Conservation (phyloP, 2,113 vertebrate genomes). For the Limanda limanda region DNA sequence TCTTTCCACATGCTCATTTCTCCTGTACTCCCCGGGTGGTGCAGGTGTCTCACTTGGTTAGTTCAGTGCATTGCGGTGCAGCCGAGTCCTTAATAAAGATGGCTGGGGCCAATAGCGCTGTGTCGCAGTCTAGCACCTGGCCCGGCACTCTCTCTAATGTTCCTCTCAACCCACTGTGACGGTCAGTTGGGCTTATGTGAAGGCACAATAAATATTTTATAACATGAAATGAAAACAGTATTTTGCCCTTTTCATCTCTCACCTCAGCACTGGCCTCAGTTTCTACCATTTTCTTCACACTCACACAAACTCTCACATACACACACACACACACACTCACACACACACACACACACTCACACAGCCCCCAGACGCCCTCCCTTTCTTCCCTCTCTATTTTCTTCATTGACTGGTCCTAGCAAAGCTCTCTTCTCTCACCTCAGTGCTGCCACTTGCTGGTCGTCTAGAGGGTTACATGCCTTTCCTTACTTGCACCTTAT, state of each 20-base stretch:
- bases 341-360: neutral
- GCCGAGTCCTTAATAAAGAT: conserved; percentile 68
- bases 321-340: too few relatives aligned
- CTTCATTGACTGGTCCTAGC: conserved; percentile 52
- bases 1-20: conserved; percentile 53
- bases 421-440: conserved; percentile 65
- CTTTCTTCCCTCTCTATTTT: conserved; percentile 7
- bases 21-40: conserved; percentile 28
- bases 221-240: conserved; percentile 79
- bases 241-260: conserved; percentile 78
- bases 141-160: conserved; percentile 61
- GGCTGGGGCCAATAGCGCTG: conserved; percentile 59
- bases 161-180: conserved; percentile 70
- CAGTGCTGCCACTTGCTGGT: conserved; percentile 91
- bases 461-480: conserved; percentile 36
- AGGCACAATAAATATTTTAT: conserved; percentile 83
- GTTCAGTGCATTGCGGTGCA: conserved; percentile 54
- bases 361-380: neutral
- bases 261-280: conserved; percentile 57
- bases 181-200: conserved; percentile 75
- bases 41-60: conserved; percentile 68
- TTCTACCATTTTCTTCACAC: conserved; percentile 43
- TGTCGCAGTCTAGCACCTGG: conserved; percentile 52
- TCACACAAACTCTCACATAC: too few relatives aligned
- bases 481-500: conserved; percentile 57